phyloP scores from a whole-genome alignment of 2,888 invertebrate genomes.

The Ceriagrion tenellum region DNA sequence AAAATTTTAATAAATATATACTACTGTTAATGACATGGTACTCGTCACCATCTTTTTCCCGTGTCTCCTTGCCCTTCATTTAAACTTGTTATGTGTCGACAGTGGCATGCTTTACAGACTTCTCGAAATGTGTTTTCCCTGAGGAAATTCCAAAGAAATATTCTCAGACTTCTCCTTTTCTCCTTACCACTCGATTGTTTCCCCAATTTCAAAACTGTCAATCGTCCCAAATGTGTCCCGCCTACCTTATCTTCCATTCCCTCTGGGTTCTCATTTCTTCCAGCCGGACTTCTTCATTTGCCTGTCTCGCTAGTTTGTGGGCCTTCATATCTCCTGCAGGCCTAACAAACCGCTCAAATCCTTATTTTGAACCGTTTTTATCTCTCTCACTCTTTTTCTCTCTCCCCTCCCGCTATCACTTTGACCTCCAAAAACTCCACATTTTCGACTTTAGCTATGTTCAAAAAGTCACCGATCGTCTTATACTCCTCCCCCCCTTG shows the following conservation, averaged over 20 bases:
- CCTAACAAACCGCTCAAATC: background rate
- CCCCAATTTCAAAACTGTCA: conserved; percentile 19
- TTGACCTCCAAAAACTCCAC: background rate
- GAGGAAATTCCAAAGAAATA: background rate
- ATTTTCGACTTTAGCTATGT: background rate
- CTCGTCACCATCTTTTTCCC: no score
- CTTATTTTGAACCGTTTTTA: background rate
- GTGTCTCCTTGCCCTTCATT: background rate
- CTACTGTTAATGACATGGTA: no score
- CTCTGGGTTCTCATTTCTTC: background rate
- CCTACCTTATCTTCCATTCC: background rate
- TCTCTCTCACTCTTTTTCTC: no score
- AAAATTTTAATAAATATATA: no score
- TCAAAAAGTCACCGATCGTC: conserved; percentile 18
- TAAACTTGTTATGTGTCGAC: background rate
- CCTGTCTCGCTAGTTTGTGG: background rate
- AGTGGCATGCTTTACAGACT: background rate
- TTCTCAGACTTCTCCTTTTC: background rate
- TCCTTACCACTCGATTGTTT: background rate
- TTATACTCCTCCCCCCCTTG: background rate
- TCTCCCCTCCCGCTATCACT: background rate
- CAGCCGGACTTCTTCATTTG: background rate
- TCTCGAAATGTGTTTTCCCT: background rate
- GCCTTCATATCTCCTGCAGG: background rate
- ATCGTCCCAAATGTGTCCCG: background rate